Percentiles rank a stretch among this genome's conserved stretches.
Evolutionary conservation across 2,113 vertebrate genomes (phyloP).

Genomic region (Lanius ludovicianus): DNA sequence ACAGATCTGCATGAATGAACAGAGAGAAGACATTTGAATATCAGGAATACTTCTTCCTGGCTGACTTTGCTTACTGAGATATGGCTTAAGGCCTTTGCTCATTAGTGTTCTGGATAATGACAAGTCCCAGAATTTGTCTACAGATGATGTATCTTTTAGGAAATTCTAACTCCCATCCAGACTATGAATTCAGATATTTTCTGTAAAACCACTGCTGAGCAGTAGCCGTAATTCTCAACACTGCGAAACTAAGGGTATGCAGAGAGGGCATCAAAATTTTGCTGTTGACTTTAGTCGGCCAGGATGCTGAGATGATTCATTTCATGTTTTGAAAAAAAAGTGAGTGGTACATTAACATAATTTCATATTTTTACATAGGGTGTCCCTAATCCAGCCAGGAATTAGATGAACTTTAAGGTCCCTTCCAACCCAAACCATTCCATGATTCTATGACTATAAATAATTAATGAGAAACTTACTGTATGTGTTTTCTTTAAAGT

Average conservation of each 20-base stretch:
- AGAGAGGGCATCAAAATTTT: not conserved
- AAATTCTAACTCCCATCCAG: not conserved
- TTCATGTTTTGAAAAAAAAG: not conserved
- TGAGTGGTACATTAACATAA: not conserved
- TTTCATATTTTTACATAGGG: not conserved
- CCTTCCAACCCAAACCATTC: not conserved
- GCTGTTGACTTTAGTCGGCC: not conserved
- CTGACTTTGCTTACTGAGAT: not conserved
- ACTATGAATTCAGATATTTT: not conserved
- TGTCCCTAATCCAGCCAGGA: not conserved
- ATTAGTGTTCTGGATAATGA: not conserved
- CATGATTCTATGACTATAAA: not conserved
- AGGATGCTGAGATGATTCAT: not conserved
- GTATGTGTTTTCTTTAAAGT: not conserved
- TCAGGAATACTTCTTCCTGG: not conserved
- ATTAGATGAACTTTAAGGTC: not conserved
- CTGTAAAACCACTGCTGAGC: not conserved
- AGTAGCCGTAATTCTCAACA: not conserved
- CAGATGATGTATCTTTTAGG: not conserved
- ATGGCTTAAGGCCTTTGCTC: not conserved
- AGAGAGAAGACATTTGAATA: not conserved
- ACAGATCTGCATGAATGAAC: fast-evolving
- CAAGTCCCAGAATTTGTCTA: not conserved
- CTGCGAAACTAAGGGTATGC: fast-evolving
- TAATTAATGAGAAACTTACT: not conserved